Evolutionary conservation across 2,888 invertebrate species (phyloP), one percentile per base, ranked within the genome.

Genomic region (Cantharis rufa): DNA sequence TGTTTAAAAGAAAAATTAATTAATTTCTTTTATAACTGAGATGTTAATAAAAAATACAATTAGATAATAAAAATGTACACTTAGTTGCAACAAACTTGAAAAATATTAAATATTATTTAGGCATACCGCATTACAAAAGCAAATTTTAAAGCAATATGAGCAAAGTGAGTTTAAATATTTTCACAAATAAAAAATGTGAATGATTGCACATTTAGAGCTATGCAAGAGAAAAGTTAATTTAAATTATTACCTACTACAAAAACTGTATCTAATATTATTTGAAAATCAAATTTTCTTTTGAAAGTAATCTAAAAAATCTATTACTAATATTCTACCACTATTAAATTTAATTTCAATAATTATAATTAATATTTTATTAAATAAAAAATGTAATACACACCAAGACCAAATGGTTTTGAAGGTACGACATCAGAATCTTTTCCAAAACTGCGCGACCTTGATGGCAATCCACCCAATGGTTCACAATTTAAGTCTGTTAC

Each of bases 401-500:
- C 95, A 84, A 96, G 91, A 89, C 95, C 95, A 87, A 95, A 95
- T 3, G 95, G 93, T 89, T 95, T 95, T 71, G 93, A 91, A 24
- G 93, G 92, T 21, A 90, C 85, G 48, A 90, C 87, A 71, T 92
- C 92, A 0, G 88, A 86, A 76, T 91, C 91, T 81, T 88, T 88
- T 74, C 84, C 84, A 80, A 86, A 86, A 79, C 85, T 78, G 73
- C 87, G 84, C 76, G 88, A 86, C 79, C 86, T 81, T n/a, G 85
- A 78, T 27, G 85, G 85, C 62, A 85, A 77, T 27, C 80, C 80
- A 24, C 84, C 84, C 77, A 85, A 84, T 61, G 84, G 80, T 74
- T 94, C 94, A 80, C 93, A 93, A 84, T 93, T 95, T 13, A 96
- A 88, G 89, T 96, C 95, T 16, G 94, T 94, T 82, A 95, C 95